Evolutionary conservation across 2,888 invertebrate genomes (phyloP), one percentile per base, ranked within the genome.

Genomic region (Shargacucullia verbasci): DNA sequence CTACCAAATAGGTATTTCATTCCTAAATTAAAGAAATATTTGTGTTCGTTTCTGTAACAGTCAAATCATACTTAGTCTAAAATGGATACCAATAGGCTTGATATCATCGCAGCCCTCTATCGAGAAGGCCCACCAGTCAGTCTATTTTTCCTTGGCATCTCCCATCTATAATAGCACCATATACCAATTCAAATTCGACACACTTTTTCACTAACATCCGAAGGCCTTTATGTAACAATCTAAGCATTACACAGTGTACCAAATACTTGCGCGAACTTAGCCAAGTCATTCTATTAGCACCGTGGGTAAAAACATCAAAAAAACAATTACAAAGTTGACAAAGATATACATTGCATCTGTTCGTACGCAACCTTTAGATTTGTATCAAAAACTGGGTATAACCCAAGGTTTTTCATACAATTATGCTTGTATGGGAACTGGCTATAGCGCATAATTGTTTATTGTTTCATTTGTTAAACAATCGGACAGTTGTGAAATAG

Each of bases 371-470:
- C 89, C 89, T 90, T 84, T 73, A 90, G 90, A 90, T 91, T 76
- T 20, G 54, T 87, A 91, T 90, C 90, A 81, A 80, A 85, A 82
- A 76, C 79, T 79, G 70, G 76, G 73, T 34, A 48, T 85, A 87
- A 65, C 85, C 87, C 91, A 91, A 91, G 91, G 92, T 84, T 90
- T 85, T 86, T 82, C 82, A 72, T 88, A 85, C 85, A 88, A 88
- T 88, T 87, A 66, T 68, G 60, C 71, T 65, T 39, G 79, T 86
- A 90, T 92, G 91, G 88, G 92, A 92, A 91, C 74, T 52, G 52
- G 41, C 59, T 65, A 74, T 71, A 70, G 72, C 57, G 63, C 61
- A 79, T 86, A 84, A 90, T 90, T 90, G 90, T 88, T 86, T 86
- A 90, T 90, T 90, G 89, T 89, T 79, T 73, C 76, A 59, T 59